Evolutionary conservation across 2,113 vertebrate species (phyloP).

Genomic region (Gallinago jamesoni): DNA sequence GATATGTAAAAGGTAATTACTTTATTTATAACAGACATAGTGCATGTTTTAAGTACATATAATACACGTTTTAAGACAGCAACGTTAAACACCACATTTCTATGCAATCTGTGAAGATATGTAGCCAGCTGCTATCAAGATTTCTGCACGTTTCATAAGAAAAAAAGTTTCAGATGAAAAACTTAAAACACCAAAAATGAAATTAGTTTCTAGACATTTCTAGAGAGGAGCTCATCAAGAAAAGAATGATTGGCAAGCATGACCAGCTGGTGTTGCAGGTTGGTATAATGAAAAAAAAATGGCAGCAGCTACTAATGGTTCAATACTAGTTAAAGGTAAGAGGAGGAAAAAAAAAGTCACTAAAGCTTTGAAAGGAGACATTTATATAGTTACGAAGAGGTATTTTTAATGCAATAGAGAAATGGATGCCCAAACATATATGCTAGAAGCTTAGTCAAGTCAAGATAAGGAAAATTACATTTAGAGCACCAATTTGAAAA

Average conservation of each 20-base stretch:
- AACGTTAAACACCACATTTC: not conserved
- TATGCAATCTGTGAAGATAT: not conserved
- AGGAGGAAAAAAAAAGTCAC: not conserved
- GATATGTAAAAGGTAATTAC: conserved; percentile 16
- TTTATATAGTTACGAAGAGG: not conserved
- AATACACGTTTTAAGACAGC: conserved; percentile 1
- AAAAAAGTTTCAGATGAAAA: not conserved
- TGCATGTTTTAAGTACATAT: not conserved
- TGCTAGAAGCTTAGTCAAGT: not conserved
- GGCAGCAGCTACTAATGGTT: not conserved
- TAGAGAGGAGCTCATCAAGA: not conserved
- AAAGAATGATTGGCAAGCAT: not conserved
- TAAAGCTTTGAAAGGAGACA: not conserved
- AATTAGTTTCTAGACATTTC: not conserved
- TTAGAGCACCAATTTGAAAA: not conserved
- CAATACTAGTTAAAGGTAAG: not conserved
- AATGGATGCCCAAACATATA: not conserved
- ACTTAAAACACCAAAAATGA: not conserved
- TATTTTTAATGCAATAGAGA: not conserved
- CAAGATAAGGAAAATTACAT: not conserved
- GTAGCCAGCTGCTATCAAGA: not conserved
- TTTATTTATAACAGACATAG: conserved; percentile 26
- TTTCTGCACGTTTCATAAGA: not conserved
- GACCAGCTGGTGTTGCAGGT: not conserved
- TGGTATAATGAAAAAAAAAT: not conserved